Base-by-base conservation (phyloP, 2,888 invertebrate species). In the Chrysina gloriosa region DNA sequence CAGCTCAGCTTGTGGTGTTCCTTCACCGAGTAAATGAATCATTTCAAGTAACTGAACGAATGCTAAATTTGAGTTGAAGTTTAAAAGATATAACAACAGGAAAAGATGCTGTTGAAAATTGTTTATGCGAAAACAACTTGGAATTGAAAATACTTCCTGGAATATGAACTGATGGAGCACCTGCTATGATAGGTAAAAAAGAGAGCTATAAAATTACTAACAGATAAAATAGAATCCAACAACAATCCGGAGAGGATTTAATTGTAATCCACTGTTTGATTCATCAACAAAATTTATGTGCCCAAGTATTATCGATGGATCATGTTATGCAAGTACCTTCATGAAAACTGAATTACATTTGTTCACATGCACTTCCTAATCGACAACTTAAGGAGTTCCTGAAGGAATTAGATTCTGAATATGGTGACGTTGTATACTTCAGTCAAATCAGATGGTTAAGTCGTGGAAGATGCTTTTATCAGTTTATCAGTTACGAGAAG, bases 291-390 rank as follows among this genome's bases (percentile, higher is more conserved):
- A 68, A 69, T 69, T 67, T 70, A 70, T 64, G 50, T 64, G 68
- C 58, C 48, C 70, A 68, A 68, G 68, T 58, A 65, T 68, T 70
- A 68, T 70, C 68, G 67, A 70, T 70, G 70, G 42, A 68, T 68
- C 63, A 68, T 68, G 65, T 68, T 68, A 70, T 70, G 70, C 61
- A 69, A 52, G 68, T 69, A 48, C 65, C 70, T 61, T 61, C 70
- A 58, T 69, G 69, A 70, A 65, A 66, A 64, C 50, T 73, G 42
- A 70, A 72, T 68, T 70, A 65, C 65, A 70, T 72, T 69, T 36
- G 56, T 61, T 68, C 70, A 48, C 54, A 70, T 65, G 56, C 69
- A 63, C 67, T 72, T 70, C 68, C 65, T 52, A 71, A 72, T 63
- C 67, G 69, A 65, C 68, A 68, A 68, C 69, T 73, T 56, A 54